phyloP scores from a whole-genome alignment of 2,888 invertebrate genomes.

The Stenotaenia linearis region DNA sequence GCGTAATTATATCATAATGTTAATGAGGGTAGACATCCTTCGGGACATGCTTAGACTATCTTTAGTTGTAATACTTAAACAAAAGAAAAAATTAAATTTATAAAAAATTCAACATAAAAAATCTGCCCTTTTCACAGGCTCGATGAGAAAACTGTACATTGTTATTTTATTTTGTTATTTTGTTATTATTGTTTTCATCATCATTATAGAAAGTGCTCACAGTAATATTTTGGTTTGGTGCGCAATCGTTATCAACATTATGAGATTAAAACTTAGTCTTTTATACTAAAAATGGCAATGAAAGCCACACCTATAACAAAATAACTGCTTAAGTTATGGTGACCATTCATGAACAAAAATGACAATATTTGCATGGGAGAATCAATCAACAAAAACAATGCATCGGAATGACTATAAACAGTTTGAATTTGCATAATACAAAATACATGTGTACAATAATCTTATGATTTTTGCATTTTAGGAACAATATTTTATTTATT shows the following conservation, averaged over 20 bases:
- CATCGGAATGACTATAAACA: background rate
- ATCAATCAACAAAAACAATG: slow-evolving; percentile 26
- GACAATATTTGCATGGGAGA: slow-evolving; percentile 16
- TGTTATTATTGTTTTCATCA: background rate
- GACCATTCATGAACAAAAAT: slow-evolving; percentile 21
- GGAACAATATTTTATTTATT: slow-evolving; percentile 28
- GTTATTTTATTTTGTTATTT: background rate
- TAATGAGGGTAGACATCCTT: slow-evolving; percentile 17
- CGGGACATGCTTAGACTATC: background rate
- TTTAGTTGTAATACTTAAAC: background rate
- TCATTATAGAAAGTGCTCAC: slow-evolving; percentile 18
- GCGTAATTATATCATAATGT: slow-evolving; percentile 14
- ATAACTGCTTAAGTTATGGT: slow-evolving; percentile 13
- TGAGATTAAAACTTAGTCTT: background rate
- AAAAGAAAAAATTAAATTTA: background rate
- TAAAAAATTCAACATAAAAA: background rate
- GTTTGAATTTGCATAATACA: slow-evolving; percentile 27
- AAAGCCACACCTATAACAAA: background rate
- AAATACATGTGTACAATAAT: slow-evolving; percentile 31
- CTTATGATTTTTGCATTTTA: slow-evolving; percentile 26
- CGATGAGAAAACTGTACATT: background rate
- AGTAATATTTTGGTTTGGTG: slow-evolving; percentile 10
- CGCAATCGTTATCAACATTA: slow-evolving; percentile 14
- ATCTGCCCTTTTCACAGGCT: background rate
- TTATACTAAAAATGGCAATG: background rate